phyloP scores from a whole-genome alignment of 2,888 invertebrate species.

The Andrena marginata region DNA sequence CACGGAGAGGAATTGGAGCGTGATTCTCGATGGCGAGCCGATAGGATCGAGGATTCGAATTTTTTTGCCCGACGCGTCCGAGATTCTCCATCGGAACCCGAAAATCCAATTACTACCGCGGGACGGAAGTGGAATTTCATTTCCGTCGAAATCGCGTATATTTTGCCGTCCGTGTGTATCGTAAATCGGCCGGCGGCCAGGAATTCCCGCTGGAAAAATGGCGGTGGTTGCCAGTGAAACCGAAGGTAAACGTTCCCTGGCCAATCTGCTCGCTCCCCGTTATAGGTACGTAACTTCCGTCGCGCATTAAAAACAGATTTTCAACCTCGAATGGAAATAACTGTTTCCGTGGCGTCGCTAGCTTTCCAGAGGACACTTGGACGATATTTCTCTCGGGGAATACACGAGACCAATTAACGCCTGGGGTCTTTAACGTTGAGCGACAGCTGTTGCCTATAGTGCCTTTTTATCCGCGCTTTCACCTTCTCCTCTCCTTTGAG shows the following conservation, averaged over 20 bases:
- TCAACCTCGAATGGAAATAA: background rate
- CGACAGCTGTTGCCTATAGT: too few species aligned
- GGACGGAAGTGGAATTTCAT: constrained; percentile 55
- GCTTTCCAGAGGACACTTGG: too few species aligned
- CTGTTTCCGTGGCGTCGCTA: background rate
- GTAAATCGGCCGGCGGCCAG: constrained; percentile 23
- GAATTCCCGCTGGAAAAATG: constrained; percentile 19
- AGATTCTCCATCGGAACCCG: constrained; percentile 45
- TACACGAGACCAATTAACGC: too few species aligned
- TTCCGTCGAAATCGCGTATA: constrained; percentile 41
- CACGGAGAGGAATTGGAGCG: constrained; percentile 19
- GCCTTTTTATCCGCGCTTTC: background rate
- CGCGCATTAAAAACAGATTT: background rate
- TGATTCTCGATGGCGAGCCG: constrained; percentile 16
- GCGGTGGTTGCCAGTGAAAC: background rate
- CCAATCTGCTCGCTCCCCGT: constrained; percentile 14
- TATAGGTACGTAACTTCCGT: background rate
- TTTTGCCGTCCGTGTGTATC: constrained; percentile 19
- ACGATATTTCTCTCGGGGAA: too few species aligned
- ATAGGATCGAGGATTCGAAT: constrained; percentile 14
- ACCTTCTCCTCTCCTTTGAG: background rate
- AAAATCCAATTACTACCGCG: constrained; percentile 57
- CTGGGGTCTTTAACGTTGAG: too few species aligned
- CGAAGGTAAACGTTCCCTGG: constrained; percentile 31
- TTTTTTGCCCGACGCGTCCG: constrained; percentile 18